phyloP scores from a whole-genome alignment of 2,797 vertebrate genomes.

The Peromyscus attwateri region DNA sequence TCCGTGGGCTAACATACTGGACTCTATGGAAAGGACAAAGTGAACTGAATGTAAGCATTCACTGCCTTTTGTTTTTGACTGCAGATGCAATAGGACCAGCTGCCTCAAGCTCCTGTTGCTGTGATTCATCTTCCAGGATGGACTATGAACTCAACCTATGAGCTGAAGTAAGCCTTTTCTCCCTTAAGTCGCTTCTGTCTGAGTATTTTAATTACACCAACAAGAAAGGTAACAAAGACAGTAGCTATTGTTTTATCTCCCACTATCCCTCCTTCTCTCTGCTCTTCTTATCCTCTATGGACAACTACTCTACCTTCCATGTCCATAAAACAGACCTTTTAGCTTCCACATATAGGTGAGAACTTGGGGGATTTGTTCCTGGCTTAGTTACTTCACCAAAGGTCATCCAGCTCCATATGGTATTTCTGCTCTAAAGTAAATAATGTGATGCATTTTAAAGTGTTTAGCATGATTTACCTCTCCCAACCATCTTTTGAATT shows the following conservation, averaged over 20 bases:
- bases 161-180: neutral
- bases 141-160: neutral
- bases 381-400: neutral
- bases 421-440: neutral
- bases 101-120: neutral
- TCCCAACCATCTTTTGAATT: neutral
- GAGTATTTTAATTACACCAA: neutral
- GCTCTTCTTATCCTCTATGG: neutral
- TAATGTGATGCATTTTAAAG: constrained; percentile 13
- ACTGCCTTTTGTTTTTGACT: neutral
- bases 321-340: neutral
- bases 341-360: neutral
- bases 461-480: neutral
- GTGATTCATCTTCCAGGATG: neutral
- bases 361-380: neutral
- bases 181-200: neutral
- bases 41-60: neutral
- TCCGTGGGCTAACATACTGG: neutral
- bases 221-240: neutral
- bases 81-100: neutral
- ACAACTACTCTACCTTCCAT: neutral
- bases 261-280: neutral
- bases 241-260: neutral
- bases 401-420: neutral
- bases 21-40: too few species aligned